Evolutionary conservation across 2,113 vertebrate species (phyloP), one percentile per base, ranked within the genome.

Genomic region (Podocnemis expansa): DNA sequence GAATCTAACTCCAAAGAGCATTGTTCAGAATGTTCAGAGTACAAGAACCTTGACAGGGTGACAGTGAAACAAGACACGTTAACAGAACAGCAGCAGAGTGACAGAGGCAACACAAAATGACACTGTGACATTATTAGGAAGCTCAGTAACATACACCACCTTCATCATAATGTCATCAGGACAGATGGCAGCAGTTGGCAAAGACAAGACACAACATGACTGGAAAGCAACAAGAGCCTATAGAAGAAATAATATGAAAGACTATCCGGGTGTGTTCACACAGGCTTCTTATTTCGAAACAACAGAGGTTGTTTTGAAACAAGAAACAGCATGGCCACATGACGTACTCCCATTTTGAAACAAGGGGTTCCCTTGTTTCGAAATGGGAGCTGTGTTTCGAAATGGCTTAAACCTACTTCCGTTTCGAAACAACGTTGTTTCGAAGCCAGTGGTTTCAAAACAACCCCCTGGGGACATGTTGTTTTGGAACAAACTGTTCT

Each of bases 111-210:
- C 88, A 0, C 85, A 94, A 95, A 96, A 97, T 95, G 91, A 93
- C 91, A 95, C 88, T 89, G 86, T 97, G 95, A 91, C 94, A 94
- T 96, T 97, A 96, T 97, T 96, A 96, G 96, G 96, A 95, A 95
- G 93, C 97, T 96, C 95, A 95, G 96, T 82, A 95, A 93, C 94
- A 91, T 90, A 91, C 88, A 95, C 95, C 90, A 86, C 94, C 96
- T 96, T 96, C 90, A 94, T 97, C 96, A 93, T 95, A 92, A 92
- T 97, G 97, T 97, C 97, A 97, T 96, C 93, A 96, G 96, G 95
- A 97, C 95, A 97, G 96, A 97, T 96, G 96, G 96, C 91, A 96
- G 94, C 95, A 95, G 94, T 96, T 97, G 97, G 96, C 97, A 97
- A 97, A 96, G 94, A 91, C 88, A 90, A 96, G 91, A 80, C 90